Conservation (phyloP, 2,797 vertebrate genomes). For the Enteromius radiatus region DNA sequence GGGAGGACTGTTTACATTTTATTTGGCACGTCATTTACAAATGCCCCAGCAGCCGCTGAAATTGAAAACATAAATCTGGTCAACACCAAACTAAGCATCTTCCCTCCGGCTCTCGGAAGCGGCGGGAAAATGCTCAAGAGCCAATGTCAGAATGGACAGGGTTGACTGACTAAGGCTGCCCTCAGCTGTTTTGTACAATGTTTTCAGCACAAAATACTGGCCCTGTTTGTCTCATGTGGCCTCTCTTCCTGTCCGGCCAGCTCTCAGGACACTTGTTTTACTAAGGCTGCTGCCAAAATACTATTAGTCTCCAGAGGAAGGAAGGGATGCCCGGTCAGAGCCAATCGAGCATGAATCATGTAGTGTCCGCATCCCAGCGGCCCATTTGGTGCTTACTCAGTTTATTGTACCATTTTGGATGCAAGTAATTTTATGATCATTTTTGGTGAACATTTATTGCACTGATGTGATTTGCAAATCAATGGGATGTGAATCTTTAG, state of each 20-base stretch:
- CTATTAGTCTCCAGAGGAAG: not conserved
- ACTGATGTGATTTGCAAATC: not conserved
- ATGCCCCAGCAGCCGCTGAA: constrained; percentile 47
- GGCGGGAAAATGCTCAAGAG: constrained; percentile 25
- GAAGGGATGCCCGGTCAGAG: not conserved
- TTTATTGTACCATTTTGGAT: not conserved
- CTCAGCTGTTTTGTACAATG: constrained; percentile 22
- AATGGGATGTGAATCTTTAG: not conserved
- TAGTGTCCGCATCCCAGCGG: constrained; percentile 1
- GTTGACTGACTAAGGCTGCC: constrained; percentile 21
- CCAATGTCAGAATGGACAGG: constrained; percentile 36
- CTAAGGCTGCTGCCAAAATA: not conserved
- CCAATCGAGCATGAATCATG: not conserved
- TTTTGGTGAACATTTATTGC: not conserved
- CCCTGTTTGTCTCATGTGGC: constrained; percentile 17
- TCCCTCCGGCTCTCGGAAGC: constrained; percentile 27
- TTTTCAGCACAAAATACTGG: constrained; percentile 24
- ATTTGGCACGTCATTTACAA: constrained; percentile 63
- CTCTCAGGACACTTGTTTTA: constrained; percentile 27
- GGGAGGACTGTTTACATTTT: constrained; percentile 68
- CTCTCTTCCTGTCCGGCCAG: not conserved
- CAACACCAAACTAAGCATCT: constrained; percentile 52
- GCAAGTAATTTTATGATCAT: not conserved
- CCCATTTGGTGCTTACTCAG: constrained; percentile 6
- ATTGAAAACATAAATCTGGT: constrained; percentile 70